Evolutionary conservation across 2,888 invertebrate species (phyloP), one percentile per base, ranked within the genome.

Genomic region (Micropterix aruncella): DNA sequence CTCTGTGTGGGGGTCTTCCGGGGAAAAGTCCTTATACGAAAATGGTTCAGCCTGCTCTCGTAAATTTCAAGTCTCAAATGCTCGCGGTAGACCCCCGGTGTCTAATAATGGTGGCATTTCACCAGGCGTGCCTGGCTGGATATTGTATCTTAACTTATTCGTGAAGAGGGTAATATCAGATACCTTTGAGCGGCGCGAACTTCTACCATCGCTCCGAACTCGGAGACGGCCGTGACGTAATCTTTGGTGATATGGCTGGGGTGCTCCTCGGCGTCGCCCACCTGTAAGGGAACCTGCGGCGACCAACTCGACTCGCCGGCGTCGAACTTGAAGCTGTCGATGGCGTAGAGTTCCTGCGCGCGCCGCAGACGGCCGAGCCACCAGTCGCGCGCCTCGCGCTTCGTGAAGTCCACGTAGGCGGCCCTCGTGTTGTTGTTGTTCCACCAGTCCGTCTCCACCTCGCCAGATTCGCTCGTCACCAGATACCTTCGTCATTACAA

Each of bases 241-340:
- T 64, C 63, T 1, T 55, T 55, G 1, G 74, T 72, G 38, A 70
- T 69, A 59, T 56, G 55, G 39, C 55, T 56, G 2, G 63, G 62
- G 7, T 27, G 7, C 12, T 27, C 27, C 5, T 27, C 7, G 12
- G 12, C 27, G 12, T 27, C 27, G 7, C 27, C 5, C 7, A 5
- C 27, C 27, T 27, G 27, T 7, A 27, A 5, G 5, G 27, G 27
- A 27, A 27, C 27, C 45, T 65, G 59, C 1, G 80, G 79, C 4
- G 75, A 54, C 74, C 76, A 83, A 45, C 75, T 74, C 1, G 66
- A 59, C 61, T 86, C 85, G 2, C 86, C 88, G 2, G 85, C 85
- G 59, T 87, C 84, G 53, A 87, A 87, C 60, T 85, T 86, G 53
- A 82, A 85, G 47, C 80, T 77, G 50, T 83, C 80, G 19, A 88